phyloP scores from a whole-genome alignment of 2,113 vertebrate species.

The Eira barbara region DNA sequence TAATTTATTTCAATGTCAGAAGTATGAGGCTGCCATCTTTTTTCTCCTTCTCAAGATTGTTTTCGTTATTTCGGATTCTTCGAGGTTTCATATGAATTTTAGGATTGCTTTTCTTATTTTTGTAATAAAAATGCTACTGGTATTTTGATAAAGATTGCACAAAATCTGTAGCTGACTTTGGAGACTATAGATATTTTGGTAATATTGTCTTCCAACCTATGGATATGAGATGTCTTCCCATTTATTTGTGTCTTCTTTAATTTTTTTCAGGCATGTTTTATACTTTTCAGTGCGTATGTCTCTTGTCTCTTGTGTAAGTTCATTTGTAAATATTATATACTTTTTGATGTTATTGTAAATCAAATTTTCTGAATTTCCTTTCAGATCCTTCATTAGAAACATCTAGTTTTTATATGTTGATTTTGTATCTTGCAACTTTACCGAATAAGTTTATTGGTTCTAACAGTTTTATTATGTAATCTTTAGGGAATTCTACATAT shows the following conservation, averaged over 20 bases:
- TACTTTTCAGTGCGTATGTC: not conserved
- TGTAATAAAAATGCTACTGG: not conserved
- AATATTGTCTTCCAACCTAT: not conserved
- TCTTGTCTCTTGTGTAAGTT: not conserved
- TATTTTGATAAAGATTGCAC: not conserved
- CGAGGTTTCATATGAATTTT: not conserved
- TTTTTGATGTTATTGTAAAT: not conserved
- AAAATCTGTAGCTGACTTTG: not conserved
- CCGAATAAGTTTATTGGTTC: not conserved
- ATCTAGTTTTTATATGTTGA: not conserved
- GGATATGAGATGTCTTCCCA: not conserved
- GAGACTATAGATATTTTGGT: not conserved
- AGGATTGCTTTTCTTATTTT: not conserved
- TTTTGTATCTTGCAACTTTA: not conserved
- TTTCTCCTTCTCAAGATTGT: not conserved
- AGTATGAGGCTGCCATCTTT: not conserved
- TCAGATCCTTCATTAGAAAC: not conserved
- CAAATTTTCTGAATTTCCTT: not conserved
- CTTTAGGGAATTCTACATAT: not conserved
- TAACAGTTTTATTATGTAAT: not conserved
- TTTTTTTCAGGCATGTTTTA: not conserved
- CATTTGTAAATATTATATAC: not conserved
- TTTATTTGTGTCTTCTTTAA: not conserved
- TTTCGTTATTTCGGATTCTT: not conserved
- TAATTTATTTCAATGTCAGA: not conserved